Base-by-base conservation (phyloP, 2,888 invertebrate species). In the Phyto melanocephala region DNA sequence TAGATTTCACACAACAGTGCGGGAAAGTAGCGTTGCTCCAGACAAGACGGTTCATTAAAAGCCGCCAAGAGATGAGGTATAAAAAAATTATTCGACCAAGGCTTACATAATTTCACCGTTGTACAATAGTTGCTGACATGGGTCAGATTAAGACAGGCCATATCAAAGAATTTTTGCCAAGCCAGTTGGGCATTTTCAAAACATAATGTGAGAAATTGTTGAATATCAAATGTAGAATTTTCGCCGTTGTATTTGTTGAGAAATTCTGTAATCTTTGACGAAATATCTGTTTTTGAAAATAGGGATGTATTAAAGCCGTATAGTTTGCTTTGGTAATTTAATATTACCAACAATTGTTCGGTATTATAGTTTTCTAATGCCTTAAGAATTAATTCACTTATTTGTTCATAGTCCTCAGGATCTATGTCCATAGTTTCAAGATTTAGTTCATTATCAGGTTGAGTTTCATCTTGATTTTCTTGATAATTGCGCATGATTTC, bases 161-260 rank as follows among this genome's bases (percentile, higher is more conserved):
- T 85, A 7, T 86, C 84, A 45, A 89, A 87, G 63, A 88, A 86
- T 54, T 87, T 87, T 3, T 79, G 45, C 87, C 88, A 89, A 80
- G 86, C 85, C n/a, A 80, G 56, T 10, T 80, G 60, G 0, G 88
- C 87, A 82, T 88, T 85, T 80, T 89, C 88, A 67, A 88, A 87
- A 1, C 87, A 86, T 2, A 88, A 81, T 6, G 71, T 75, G 1
- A 89, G 83, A 71, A 88, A 89, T 67, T 85, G 81, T 22, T 87
- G 85, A 1, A 83, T 47, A 65, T 88, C 86, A 24, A 88, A 87
- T 10, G 45, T 42, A 8, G 81, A 65, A 6, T 81, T 77, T 1
- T 72, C 81, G 10, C 40, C 60, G 40, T 52, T 60, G 28, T 81
- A 87, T 80, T 88, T 88, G 71, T 89, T 89, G 8, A 88, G 87